These are phyloP conservation scores for Sesia bembeciformis DNA, from an alignment of 2,888 invertebrate species.

Conservation along the genomic window DNA sequence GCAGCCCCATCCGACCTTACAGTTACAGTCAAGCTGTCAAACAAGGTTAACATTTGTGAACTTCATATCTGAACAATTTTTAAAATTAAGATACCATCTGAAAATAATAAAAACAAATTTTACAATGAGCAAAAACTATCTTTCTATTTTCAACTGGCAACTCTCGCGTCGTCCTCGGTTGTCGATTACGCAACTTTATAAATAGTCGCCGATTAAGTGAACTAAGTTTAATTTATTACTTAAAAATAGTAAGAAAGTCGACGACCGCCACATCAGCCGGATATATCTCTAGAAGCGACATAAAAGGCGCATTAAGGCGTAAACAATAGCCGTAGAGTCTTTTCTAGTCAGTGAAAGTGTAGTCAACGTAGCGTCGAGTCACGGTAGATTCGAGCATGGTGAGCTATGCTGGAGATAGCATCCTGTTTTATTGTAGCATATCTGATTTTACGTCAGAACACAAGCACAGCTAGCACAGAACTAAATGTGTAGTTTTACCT, in stretches of 20 bases:
- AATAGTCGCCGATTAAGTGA: no score
- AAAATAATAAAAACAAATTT: no score
- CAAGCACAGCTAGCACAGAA: no score
- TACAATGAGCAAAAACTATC: no score
- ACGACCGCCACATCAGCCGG: constrained; percentile 50
- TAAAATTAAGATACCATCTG: no score
- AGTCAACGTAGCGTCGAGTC: neutral
- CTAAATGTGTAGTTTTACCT: no score
- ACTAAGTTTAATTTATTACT: no score
- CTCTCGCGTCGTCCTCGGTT: no score
- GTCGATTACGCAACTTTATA: no score
- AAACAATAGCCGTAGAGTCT: constrained; percentile 33
- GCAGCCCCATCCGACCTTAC: constrained; percentile 54
- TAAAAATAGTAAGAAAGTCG: constrained; percentile 26
- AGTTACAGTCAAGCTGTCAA: constrained; percentile 64
- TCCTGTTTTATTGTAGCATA: neutral
- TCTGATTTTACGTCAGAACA: neutral
- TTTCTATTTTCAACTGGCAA: no score
- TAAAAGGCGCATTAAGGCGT: constrained; percentile 39
- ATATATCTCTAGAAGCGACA: constrained; percentile 44
- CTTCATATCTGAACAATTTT: no score
- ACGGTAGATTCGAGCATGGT: neutral
- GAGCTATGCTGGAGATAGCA: neutral
- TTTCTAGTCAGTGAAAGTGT: constrained; percentile 41
- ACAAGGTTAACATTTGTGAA: constrained; percentile 33